A percentile compares a stretch with the other conserved stretches of the same genome.
These are phyloP conservation scores for Cnemophilus loriae DNA, from an alignment of 2,113 vertebrate genomes.

Conservation along the genomic window DNA sequence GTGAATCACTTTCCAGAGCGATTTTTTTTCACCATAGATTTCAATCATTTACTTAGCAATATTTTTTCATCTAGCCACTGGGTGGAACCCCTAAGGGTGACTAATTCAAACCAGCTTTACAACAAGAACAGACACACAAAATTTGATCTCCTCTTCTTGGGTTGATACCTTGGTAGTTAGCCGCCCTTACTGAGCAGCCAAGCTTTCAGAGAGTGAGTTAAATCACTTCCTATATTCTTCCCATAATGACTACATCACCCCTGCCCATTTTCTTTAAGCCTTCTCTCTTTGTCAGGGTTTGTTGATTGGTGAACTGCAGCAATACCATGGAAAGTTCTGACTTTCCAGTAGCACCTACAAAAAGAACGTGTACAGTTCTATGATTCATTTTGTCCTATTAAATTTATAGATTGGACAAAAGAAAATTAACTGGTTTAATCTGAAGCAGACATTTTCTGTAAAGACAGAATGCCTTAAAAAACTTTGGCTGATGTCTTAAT, in stretches of 20 bases:
- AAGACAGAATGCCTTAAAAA: not conserved
- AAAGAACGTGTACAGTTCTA: not conserved
- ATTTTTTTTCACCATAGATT: not conserved
- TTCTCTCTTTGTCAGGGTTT: not conserved
- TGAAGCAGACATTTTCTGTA: not conserved
- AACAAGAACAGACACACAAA: not conserved
- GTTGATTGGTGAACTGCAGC: not conserved
- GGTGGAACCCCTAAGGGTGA: not conserved
- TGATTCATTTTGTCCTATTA: not conserved
- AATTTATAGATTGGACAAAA: not conserved
- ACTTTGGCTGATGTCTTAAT: not conserved
- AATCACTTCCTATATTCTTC: not conserved
- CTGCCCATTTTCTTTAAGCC: not conserved
- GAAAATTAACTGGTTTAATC: not conserved
- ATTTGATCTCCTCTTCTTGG: not conserved
- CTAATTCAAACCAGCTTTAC: not conserved
- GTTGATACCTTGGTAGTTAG: not conserved
- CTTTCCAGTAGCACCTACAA: not conserved
- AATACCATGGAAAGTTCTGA: not conserved
- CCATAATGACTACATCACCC: not conserved
- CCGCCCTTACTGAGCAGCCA: not conserved
- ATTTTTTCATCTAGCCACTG: not conserved
- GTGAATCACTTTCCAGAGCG: not conserved
- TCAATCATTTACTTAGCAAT: not conserved
- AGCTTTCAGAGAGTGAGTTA: not conserved